Conservation (phyloP, 2,797 vertebrate species). For the Pygocentrus nattereri region DNA sequence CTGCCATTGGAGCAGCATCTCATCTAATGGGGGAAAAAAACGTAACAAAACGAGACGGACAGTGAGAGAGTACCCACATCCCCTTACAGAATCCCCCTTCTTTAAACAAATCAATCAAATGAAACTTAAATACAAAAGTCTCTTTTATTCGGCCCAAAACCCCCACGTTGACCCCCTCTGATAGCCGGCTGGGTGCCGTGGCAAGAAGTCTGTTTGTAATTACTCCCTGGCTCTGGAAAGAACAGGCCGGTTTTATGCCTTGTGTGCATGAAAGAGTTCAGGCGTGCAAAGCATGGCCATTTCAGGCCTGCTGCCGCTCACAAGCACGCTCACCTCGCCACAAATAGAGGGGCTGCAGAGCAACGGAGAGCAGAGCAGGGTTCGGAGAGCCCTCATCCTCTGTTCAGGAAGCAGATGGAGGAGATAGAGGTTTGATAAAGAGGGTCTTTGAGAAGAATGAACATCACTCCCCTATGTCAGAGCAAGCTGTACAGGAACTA, state of each 20-base stretch:
- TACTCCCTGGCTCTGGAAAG: conserved; percentile 51
- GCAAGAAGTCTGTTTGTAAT: conserved; percentile 62
- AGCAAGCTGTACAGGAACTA: conserved; percentile 53
- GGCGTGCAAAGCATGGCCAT: conserved; percentile 38
- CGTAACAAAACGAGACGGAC: conserved; percentile 25
- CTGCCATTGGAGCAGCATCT: conserved; percentile 35
- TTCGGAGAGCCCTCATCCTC: conserved; percentile 53
- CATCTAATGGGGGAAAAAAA: conserved; percentile 34
- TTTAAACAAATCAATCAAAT: conserved; percentile 54
- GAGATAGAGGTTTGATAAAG: conserved; percentile 57
- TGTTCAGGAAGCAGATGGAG: conserved; percentile 57
- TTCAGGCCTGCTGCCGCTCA: conserved; percentile 55
- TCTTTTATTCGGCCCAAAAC: conserved; percentile 59
- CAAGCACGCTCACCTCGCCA: conserved; percentile 41
- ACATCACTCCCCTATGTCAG: conserved; percentile 22
- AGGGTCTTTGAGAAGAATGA: conserved; percentile 17
- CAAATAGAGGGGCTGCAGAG: conserved; percentile 39
- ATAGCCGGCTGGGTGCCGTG: conserved; percentile 49
- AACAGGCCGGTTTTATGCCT: conserved; percentile 53
- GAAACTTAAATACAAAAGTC: conserved; percentile 50
- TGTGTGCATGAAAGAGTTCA: conserved; percentile 39
- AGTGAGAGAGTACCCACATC: conserved; percentile 39
- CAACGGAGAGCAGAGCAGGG: conserved; percentile 12
- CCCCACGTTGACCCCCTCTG: conserved; percentile 54
- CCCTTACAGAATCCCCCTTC: conserved; percentile 34